Conservation (phyloP, 2,888 invertebrate species). For the Morpho deidamia region DNA sequence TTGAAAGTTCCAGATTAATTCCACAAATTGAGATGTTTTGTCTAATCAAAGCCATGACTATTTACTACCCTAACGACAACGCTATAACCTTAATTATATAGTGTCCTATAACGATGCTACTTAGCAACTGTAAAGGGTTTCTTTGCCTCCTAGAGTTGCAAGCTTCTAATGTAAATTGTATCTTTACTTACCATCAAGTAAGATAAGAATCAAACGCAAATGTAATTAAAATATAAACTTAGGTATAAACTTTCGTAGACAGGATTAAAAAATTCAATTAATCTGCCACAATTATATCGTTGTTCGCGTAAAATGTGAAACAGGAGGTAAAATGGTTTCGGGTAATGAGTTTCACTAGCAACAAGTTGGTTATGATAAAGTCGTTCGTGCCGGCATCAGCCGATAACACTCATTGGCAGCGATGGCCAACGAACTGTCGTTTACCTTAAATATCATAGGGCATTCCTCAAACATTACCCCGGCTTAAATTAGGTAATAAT, state of each 20-base stretch:
- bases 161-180: not conserved
- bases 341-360: conserved; percentile 45
- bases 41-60: no score
- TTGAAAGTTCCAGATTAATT: no score
- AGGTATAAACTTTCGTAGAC: not conserved
- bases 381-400: conserved; percentile 38
- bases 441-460: no score
- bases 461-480: no score
- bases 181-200: not conserved
- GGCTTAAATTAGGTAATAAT: no score
- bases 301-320: conserved; percentile 25
- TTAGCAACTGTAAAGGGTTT: no score
- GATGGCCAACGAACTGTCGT: conserved; percentile 34
- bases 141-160: no score
- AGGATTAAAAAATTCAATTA: conserved; percentile 31
- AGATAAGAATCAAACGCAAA: not conserved
- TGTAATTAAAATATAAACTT: not conserved
- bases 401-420: conserved; percentile 41
- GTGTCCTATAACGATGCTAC: no score
- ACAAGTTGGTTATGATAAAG: conserved; percentile 62
- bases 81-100: no score
- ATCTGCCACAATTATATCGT: conserved; percentile 32
- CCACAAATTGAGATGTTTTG: no score
- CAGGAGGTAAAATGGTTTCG: conserved; percentile 34
- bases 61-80: no score